These are phyloP conservation scores for Syritta pipiens DNA, from an alignment of 2,888 invertebrate species.

Conservation along the genomic window DNA sequence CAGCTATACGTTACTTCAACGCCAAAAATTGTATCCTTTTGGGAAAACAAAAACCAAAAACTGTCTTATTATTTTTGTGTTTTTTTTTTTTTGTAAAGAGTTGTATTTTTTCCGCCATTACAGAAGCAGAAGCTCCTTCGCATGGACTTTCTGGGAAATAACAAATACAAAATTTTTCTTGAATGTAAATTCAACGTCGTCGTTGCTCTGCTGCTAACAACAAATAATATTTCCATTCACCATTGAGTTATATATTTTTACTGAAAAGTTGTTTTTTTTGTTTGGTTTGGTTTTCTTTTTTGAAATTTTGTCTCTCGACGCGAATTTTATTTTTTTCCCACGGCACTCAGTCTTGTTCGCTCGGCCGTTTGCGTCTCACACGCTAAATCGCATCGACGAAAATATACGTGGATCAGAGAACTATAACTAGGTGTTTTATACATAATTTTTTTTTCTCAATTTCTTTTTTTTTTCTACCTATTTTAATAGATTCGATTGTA, in stretches of 20 bases:
- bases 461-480: constrained; percentile 26
- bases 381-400: constrained; percentile 50
- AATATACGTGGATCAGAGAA: constrained; percentile 49
- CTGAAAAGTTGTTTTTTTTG: not conserved
- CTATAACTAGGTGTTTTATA: constrained; percentile 47
- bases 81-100: not conserved
- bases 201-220: constrained; percentile 26
- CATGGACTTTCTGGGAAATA: too few species aligned
- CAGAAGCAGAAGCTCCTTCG: too few species aligned
- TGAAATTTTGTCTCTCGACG: constrained; percentile 38
- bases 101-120: not conserved
- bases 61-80: too few species aligned
- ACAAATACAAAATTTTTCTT: not conserved
- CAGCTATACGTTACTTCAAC: not conserved
- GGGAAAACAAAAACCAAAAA: too few species aligned
- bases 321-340: constrained; percentile 52
- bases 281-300: constrained; percentile 7
- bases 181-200: constrained; percentile 32
- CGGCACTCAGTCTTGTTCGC: constrained; percentile 63
- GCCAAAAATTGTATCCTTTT: constrained; percentile 1
- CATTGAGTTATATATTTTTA: constrained; percentile 39
- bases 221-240: constrained; percentile 48
- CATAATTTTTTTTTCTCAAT: not conserved
- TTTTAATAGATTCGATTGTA: constrained; percentile 25
- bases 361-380: constrained; percentile 63